Evolutionary conservation across 2,113 vertebrate genomes (phyloP).

Genomic region (Origma solitaria): DNA sequence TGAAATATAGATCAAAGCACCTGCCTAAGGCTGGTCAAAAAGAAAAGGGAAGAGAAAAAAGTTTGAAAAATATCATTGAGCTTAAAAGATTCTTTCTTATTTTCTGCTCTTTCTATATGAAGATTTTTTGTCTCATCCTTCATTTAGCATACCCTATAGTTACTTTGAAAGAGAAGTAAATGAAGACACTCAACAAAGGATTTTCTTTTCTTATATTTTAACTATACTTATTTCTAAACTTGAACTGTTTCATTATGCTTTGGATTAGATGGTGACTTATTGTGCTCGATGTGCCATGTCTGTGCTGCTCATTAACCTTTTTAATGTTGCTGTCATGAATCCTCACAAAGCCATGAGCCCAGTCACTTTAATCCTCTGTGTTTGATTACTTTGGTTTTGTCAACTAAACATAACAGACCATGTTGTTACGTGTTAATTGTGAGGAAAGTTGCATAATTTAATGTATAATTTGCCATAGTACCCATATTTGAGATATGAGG

Average conservation of each 20-base stretch:
- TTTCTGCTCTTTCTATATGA: slow-evolving; percentile 10
- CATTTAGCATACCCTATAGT: neutral
- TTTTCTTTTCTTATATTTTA: neutral
- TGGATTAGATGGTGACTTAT: neutral
- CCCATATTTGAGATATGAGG: neutral
- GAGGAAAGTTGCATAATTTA: neutral
- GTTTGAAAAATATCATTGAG: neutral
- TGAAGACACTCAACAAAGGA: neutral
- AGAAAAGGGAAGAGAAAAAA: neutral
- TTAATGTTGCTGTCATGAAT: neutral
- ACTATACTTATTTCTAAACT: neutral
- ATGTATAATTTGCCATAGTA: neutral
- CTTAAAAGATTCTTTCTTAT: neutral
- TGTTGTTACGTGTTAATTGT: neutral
- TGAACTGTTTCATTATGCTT: neutral
- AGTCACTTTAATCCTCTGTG: neutral
- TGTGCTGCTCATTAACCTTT: neutral
- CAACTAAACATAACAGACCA: neutral
- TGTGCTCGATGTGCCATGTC: neutral
- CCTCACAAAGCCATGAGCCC: neutral
- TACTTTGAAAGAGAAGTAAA: neutral
- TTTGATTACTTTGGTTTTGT: neutral
- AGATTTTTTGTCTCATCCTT: neutral
- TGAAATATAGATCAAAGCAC: slow-evolving; percentile 61
- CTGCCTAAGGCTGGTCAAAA: slow-evolving; percentile 32